phyloP scores from a whole-genome alignment of 2,113 vertebrate genomes.

The Odontophorus gujanensis region DNA sequence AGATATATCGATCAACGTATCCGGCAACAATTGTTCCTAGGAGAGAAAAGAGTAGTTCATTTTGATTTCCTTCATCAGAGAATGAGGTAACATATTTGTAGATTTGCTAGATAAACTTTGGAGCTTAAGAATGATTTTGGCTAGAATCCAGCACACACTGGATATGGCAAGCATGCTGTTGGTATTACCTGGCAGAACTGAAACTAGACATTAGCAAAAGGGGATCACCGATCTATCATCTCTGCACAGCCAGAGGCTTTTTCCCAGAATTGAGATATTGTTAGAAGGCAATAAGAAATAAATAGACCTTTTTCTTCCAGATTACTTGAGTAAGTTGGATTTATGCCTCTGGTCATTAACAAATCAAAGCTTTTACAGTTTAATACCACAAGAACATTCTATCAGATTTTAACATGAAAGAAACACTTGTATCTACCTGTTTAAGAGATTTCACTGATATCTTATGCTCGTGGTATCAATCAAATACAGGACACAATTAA shows the following conservation, averaged over 20 bases:
- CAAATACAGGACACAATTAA: accelerated
- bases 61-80: not conserved
- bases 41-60: not conserved
- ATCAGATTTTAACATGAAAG: not conserved
- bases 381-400: not conserved
- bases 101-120: not conserved
- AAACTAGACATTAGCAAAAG: not conserved
- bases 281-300: not conserved
- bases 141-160: not conserved
- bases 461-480: not conserved
- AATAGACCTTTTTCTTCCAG: not conserved
- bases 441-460: accelerated
- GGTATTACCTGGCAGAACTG: too few relatives aligned
- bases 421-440: not conserved
- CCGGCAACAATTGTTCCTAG: too few relatives aligned
- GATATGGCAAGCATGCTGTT: not conserved
- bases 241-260: not conserved
- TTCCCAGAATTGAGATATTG: not conserved
- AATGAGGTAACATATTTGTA: not conserved
- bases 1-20: not conserved
- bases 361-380: not conserved
- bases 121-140: too few relatives aligned
- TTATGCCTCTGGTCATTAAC: not conserved
- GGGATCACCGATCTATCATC: not conserved
- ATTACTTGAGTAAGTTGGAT: not conserved